phyloP scores from a whole-genome alignment of 2,797 vertebrate species.

The Sphenopsis melanotis region DNA sequence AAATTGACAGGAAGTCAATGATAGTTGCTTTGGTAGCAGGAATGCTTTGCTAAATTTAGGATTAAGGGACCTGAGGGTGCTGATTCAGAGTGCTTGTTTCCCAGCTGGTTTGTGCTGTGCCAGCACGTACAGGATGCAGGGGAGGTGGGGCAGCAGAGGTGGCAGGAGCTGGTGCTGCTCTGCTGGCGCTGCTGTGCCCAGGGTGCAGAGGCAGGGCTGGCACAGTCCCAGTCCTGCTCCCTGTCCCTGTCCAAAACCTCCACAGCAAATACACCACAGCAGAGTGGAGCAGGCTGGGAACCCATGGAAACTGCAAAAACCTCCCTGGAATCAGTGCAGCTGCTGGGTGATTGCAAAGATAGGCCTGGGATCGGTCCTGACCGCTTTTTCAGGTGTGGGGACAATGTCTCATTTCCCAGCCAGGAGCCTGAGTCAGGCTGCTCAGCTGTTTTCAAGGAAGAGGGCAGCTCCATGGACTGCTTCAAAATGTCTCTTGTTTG shows the following conservation, averaged over 20 bases:
- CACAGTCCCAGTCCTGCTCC: not conserved
- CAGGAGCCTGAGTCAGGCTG: not conserved
- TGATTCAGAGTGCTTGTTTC: not conserved
- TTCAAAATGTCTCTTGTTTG: not conserved
- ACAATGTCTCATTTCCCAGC: not conserved
- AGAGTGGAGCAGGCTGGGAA: fast-evolving
- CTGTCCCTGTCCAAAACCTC: not conserved
- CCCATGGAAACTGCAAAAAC: not conserved
- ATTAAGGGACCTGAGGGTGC: not conserved
- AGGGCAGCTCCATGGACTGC: not conserved
- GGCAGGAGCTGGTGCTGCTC: not conserved
- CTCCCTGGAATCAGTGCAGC: fast-evolving
- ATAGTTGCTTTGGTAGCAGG: not conserved
- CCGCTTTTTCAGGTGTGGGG: fast-evolving
- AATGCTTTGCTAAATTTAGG: not conserved
- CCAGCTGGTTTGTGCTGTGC: not conserved
- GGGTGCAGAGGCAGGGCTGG: not conserved
- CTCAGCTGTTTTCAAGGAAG: not conserved
- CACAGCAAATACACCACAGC: fast-evolving
- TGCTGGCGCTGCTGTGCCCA: not conserved
- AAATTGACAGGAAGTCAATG: not conserved
- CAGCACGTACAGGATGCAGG: fast-evolving
- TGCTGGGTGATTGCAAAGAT: not conserved
- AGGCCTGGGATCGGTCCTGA: fast-evolving
- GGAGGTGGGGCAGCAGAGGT: not conserved